A percentile compares a stretch with the other conserved stretches of the same genome.
Evolutionary conservation across 2,888 invertebrate species (phyloP).

Genomic region (Netelia inedita): DNA sequence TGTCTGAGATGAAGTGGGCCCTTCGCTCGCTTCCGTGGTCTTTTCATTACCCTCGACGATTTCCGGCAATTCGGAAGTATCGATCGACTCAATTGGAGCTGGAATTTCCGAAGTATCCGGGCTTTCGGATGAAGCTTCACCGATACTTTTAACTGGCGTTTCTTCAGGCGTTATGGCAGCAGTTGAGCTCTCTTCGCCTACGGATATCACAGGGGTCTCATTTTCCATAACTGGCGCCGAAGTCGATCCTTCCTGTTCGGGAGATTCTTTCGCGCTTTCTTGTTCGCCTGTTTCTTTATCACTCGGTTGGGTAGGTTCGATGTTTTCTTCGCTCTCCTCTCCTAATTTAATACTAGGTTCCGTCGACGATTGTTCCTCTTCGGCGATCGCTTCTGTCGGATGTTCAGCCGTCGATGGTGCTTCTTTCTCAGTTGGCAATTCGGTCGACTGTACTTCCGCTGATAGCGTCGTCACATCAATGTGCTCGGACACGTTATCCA

Average conservation of each 20-base stretch:
- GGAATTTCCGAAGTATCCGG: conserved; percentile 14
- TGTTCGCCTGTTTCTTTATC: conserved; percentile 30
- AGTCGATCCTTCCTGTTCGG: conserved; percentile 1
- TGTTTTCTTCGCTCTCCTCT: conserved; percentile 33
- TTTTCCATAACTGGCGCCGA: conserved; percentile 7
- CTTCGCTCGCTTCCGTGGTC: conserved; percentile 7
- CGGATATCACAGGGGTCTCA: conserved; percentile 8
- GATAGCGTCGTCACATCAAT: conserved; percentile 5
- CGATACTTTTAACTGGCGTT: not conserved
- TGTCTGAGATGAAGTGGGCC: conserved; percentile 1
- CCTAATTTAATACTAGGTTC: conserved; percentile 37
- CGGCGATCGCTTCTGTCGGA: conserved; percentile 43
- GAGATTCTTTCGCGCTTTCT: conserved; percentile 17
- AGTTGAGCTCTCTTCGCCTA: not conserved
- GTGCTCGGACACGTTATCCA: conserved; percentile 3
- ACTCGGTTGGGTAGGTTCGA: conserved; percentile 11
- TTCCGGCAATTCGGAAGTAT: conserved; percentile 1
- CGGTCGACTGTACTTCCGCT: conserved; percentile 33
- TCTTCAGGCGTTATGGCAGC: conserved; percentile 29
- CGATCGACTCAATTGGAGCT: conserved; percentile 13
- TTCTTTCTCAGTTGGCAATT: conserved; percentile 33
- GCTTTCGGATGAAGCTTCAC: conserved; percentile 10
- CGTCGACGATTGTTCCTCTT: conserved; percentile 60
- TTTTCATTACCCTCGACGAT: not conserved
- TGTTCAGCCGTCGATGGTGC: conserved; percentile 62